Evolutionary conservation across 2,113 vertebrate genomes (phyloP), one percentile per base, ranked within the genome.

Genomic region (Toxotes jaculatrix): DNA sequence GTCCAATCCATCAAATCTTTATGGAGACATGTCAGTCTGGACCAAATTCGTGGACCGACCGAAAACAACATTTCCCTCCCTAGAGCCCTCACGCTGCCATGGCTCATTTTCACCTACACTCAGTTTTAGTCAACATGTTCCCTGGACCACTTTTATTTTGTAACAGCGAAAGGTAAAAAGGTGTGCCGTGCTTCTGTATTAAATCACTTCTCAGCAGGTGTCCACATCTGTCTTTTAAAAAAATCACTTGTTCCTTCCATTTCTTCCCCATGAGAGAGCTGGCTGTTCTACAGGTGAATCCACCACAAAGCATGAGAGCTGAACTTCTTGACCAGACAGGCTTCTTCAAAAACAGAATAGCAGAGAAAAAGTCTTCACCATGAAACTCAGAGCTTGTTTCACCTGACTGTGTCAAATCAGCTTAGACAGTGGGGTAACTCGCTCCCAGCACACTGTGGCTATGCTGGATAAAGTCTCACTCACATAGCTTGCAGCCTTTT

Each of bases 331-430:
- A 67, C 57, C 36, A 66, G 34, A 79, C 63, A 59, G 49, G 19
- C 34, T 43, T 61, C 56, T 45, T n/a, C 42, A 62, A 67, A 27
- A n/a, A 55, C 16, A 16, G 27, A 63, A 14, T 68, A 31, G n/a
- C 69, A 71, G 12, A 40, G 17, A 57, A 23, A 77, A 70, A 72
- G 10, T 67, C 74, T 66, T 65, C 47, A 16, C 12, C 16, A 7
- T 27, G 40, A 71, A 81, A 77, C 65, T 82, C 55, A 45, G 74
- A 73, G 59, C 80, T 84, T 74, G 47, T 82, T 88, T 89, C 87
- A 91, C 91, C 91, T 90, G 79, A 84, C 81, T 85, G 74, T 87
- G 87, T 89, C 87, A 82, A 90, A 93, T 91, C 79, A 85, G 83
- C 67, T 88, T 61, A 89, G 88, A 79, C 79, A 78, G 61, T 11